Percentiles rank a stretch among this genome's conserved stretches.
These are phyloP conservation scores for Eulithis prunata DNA, from an alignment of 2,888 invertebrate genomes.

Conservation along the genomic window DNA sequence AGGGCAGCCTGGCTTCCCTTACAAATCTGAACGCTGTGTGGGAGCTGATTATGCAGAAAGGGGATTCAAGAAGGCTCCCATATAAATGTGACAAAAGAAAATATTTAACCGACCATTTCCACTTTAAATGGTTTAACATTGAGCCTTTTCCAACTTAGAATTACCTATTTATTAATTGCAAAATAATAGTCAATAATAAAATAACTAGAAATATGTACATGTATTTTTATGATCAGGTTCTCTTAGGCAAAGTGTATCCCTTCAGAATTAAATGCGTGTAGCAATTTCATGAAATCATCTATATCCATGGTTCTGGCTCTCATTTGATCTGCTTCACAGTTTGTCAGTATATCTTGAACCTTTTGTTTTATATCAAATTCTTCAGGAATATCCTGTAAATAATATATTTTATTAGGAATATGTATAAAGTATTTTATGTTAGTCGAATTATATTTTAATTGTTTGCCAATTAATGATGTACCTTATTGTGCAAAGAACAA, in stretches of 20 bases:
- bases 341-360: conserved; percentile 89
- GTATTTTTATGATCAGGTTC: conserved; percentile 26
- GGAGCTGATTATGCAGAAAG: conserved; percentile 88
- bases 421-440: background rate
- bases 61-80: conserved; percentile 88
- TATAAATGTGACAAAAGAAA: conserved; percentile 59
- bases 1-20: conserved; percentile 89
- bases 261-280: conserved; percentile 94
- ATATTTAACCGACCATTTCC: background rate
- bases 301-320: conserved; percentile 97
- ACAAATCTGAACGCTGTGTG: conserved; percentile 79
- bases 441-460: background rate
- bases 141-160: conserved; percentile 20
- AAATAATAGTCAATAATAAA: conserved; percentile 36
- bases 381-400: conserved; percentile 87
- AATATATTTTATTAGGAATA: too few relatives aligned
- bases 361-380: conserved; percentile 93
- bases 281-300: conserved; percentile 95
- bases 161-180: conserved; percentile 37
- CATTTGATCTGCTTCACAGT: conserved; percentile 88
- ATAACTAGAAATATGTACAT: conserved; percentile 21
- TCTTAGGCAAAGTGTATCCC: conserved; percentile 95
- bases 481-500: conserved; percentile 93
- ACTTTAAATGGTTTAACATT: background rate
- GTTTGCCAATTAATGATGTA: conserved; percentile 38